Conservation (phyloP, 2,113 vertebrate species). For the Charadrius vociferus region DNA sequence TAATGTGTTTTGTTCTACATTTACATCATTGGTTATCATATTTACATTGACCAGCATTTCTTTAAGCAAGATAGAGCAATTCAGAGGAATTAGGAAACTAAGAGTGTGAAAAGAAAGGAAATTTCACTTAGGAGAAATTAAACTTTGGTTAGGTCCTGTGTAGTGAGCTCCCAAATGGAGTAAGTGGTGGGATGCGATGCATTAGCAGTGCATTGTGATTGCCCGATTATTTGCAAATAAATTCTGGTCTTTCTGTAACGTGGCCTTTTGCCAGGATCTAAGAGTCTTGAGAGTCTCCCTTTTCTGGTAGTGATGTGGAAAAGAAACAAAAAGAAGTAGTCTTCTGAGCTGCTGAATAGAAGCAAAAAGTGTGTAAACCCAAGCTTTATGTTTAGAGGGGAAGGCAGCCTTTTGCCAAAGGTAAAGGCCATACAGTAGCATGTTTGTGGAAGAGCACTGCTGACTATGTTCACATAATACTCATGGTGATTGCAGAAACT, state of each 20-base stretch:
- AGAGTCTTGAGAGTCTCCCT: background rate
- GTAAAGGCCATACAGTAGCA: background rate
- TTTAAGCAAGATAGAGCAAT: background rate
- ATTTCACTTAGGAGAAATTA: background rate
- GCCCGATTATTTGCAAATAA: background rate
- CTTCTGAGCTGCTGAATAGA: background rate
- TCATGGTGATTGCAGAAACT: background rate
- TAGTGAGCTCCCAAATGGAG: background rate
- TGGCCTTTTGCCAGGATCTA: background rate
- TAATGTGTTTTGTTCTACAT: background rate
- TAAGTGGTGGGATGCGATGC: background rate
- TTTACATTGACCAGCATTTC: background rate
- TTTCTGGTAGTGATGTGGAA: background rate
- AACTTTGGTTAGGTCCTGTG: fast-evolving
- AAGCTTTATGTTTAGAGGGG: background rate
- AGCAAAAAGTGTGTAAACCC: background rate
- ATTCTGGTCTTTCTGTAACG: background rate
- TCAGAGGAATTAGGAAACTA: background rate
- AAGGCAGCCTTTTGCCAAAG: background rate
- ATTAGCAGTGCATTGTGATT: background rate
- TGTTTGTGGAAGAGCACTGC: background rate
- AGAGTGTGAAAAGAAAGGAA: background rate
- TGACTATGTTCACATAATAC: background rate
- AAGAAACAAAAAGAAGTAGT: background rate
- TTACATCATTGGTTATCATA: background rate